These are phyloP conservation scores for Chrysolina oricalcia DNA, from an alignment of 2,888 invertebrate genomes.

Conservation along the genomic window DNA sequence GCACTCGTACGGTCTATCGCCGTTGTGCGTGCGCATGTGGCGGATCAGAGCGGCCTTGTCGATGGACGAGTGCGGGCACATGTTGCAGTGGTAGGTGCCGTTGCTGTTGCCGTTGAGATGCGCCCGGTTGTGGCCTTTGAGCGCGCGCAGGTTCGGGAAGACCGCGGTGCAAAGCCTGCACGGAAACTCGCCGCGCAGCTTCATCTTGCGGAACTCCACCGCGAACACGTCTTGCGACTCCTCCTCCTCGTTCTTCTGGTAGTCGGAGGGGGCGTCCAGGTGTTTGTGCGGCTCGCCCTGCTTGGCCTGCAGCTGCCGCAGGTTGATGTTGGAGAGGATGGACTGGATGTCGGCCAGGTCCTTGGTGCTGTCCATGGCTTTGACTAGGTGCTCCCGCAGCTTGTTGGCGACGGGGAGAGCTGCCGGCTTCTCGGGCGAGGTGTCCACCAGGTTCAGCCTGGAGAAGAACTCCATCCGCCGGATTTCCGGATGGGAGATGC, in stretches of 20 bases:
- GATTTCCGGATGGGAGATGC: conserved; percentile 75
- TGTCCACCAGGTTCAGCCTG: conserved; percentile 84
- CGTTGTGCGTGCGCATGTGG: conserved; percentile 95
- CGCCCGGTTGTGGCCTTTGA: conserved; percentile 92
- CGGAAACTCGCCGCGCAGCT: conserved; percentile 90
- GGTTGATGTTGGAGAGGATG: conserved; percentile 84
- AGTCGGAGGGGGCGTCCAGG: conserved; percentile 51
- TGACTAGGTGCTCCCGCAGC: conserved; percentile 62
- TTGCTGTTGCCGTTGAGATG: conserved; percentile 85
- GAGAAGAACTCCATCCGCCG: conserved; percentile 87
- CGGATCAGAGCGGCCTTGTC: conserved; percentile 94
- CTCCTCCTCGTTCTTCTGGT: conserved; percentile 74
- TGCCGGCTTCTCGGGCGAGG: conserved; percentile 72
- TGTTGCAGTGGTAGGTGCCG: conserved; percentile 92
- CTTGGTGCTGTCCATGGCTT: conserved; percentile 75
- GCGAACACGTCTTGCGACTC: conserved; percentile 90
- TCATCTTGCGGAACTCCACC: conserved; percentile 91
- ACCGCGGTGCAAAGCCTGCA: conserved; percentile 91
- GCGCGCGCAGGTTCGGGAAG: conserved; percentile 90
- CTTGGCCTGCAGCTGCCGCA: conserved; percentile 77
- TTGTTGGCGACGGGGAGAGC: conserved; percentile 55
- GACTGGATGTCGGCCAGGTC: conserved; percentile 91
- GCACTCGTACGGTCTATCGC: conserved; percentile 95
- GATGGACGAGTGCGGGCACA: conserved; percentile 91
- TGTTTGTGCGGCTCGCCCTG: conserved; percentile 53